These are phyloP conservation scores for Lydus trimaculatus DNA, from an alignment of 2,888 invertebrate species.

Conservation along the genomic window DNA sequence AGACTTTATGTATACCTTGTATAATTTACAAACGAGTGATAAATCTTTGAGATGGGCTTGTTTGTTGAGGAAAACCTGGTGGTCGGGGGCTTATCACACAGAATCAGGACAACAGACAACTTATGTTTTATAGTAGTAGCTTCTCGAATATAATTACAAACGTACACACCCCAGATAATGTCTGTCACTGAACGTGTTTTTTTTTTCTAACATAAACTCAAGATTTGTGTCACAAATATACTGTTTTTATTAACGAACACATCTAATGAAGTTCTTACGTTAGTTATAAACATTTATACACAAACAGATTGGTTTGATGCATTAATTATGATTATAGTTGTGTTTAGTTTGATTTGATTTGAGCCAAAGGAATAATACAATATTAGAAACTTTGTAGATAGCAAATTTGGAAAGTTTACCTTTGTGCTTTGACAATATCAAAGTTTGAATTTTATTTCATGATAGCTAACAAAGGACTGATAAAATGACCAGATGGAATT, in stretches of 20 bases:
- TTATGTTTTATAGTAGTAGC: constrained; percentile 35
- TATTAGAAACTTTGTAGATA: neutral
- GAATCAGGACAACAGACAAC: constrained; percentile 27
- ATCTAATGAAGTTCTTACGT: neutral
- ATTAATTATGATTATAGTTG: neutral
- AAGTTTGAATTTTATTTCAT: neutral
- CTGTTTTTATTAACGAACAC: neutral
- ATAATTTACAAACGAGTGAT: constrained; percentile 1
- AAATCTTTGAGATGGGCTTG: neutral
- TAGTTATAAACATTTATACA: neutral
- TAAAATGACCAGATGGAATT: constrained; percentile 3
- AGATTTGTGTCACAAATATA: neutral
- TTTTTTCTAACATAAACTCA: constrained; percentile 28
- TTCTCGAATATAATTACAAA: constrained; percentile 34
- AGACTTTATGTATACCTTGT: neutral
- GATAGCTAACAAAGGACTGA: neutral
- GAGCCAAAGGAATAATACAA: neutral
- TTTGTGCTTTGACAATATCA: constrained; percentile 2
- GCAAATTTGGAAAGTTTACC: neutral
- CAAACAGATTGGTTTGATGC: neutral
- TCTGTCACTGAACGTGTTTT: constrained; percentile 28
- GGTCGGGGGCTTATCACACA: neutral
- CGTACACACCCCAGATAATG: constrained; percentile 33
- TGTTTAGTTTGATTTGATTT: neutral
- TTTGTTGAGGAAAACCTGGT: constrained; percentile 3